A percentile compares a stretch with the other conserved stretches of the same genome.
Conservation (phyloP, 2,888 invertebrate genomes). For the Charanyca ferruginea region DNA sequence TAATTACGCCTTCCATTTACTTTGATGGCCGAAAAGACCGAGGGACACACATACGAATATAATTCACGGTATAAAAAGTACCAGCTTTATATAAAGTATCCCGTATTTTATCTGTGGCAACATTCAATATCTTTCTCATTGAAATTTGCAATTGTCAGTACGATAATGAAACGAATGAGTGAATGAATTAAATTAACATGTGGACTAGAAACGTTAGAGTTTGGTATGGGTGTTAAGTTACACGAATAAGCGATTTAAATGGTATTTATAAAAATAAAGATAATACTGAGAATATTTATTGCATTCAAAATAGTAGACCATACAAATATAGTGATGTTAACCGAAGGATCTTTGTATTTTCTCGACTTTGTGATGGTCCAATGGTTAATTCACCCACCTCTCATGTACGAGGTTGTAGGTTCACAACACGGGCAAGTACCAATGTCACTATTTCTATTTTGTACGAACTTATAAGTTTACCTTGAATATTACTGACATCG, state of each 20-base stretch:
- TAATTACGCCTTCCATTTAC: neutral
- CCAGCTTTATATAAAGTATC: neutral
- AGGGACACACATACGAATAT: too few relatives aligned
- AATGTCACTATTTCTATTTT: too few relatives aligned
- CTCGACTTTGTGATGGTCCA: too few relatives aligned
- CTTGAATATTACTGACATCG: too few relatives aligned
- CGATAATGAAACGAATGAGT: conserved; percentile 59
- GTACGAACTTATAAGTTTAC: too few relatives aligned
- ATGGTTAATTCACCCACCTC: too few relatives aligned
- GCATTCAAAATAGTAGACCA: neutral
- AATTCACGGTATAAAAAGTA: neutral
- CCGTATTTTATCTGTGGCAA: conserved; percentile 31
- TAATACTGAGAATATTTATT: too few relatives aligned
- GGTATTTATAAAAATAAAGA: neutral
- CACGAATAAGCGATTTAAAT: neutral
- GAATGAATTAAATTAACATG: conserved; percentile 51
- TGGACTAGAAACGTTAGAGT: conserved; percentile 17
- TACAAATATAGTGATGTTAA: too few relatives aligned
- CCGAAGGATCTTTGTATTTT: too few relatives aligned
- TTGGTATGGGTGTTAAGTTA: neutral
- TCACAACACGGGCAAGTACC: too few relatives aligned
- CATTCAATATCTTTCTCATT: conserved; percentile 43
- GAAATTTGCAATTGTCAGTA: conserved; percentile 54
- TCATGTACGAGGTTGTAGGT: too few relatives aligned
- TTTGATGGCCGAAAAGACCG: neutral